These are phyloP conservation scores for Drosophila suzukii DNA, from an alignment of 1,140 invertebrate species.

Conservation along the genomic window DNA sequence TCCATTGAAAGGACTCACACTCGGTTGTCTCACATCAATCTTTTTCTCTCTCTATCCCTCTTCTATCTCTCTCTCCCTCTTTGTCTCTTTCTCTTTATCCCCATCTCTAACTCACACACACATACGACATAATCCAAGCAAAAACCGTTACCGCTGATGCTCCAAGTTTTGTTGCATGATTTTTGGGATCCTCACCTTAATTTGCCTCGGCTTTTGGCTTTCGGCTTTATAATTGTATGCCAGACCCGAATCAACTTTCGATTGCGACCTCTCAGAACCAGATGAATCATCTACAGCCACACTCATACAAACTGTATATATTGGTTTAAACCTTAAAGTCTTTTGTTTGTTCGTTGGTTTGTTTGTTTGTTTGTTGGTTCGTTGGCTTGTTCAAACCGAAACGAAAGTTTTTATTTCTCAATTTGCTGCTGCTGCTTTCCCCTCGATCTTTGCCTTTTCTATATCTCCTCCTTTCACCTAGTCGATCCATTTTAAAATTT, in stretches of 20 bases:
- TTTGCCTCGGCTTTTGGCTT: slow-evolving; percentile 32
- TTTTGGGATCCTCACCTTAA: slow-evolving; percentile 28
- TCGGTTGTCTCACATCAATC: slow-evolving; percentile 10
- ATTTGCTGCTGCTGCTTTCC: slow-evolving; percentile 57
- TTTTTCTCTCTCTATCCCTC: slow-evolving; percentile 15
- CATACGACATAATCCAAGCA: slow-evolving; percentile 36
- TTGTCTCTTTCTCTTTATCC: neutral
- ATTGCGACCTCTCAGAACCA: slow-evolving; percentile 8
- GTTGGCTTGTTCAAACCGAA: slow-evolving; percentile 45
- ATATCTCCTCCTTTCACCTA: slow-evolving; percentile 29
- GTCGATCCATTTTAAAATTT: slow-evolving; percentile 11
- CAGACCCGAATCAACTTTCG: slow-evolving; percentile 1
- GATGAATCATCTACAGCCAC: slow-evolving; percentile 6
- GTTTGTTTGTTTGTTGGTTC: slow-evolving; percentile 52
- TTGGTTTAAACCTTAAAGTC: slow-evolving; percentile 41
- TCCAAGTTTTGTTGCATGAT: slow-evolving; percentile 48
- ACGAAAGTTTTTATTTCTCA: slow-evolving; percentile 35
- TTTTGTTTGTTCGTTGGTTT: slow-evolving; percentile 50
- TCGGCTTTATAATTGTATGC: slow-evolving; percentile 26
- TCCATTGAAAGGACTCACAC: neutral
- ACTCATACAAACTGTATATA: slow-evolving; percentile 23
- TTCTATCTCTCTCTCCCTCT: slow-evolving; percentile 20
- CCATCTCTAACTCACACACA: slow-evolving; percentile 13
- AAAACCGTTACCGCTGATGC: slow-evolving; percentile 7
- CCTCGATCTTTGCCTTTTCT: slow-evolving; percentile 3